Conservation (phyloP, 2,797 vertebrate species). For the Myripristis jacobus region DNA sequence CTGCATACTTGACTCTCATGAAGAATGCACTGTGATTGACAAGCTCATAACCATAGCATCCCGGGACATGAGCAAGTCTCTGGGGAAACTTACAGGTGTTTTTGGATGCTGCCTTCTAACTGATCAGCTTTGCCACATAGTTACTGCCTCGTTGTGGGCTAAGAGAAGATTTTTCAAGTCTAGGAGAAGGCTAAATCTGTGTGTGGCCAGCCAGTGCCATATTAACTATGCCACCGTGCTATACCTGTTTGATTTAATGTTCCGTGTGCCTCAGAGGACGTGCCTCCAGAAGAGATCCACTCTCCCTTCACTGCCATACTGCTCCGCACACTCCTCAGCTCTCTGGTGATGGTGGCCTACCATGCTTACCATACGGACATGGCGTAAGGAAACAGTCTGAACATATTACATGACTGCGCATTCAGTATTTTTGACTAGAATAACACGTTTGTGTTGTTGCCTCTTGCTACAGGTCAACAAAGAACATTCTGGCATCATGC, state of each 20-base stretch:
- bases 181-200: background rate
- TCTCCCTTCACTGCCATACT: constrained; percentile 84
- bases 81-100: no score
- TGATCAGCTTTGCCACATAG: no score
- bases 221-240: background rate
- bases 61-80: background rate
- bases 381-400: constrained; percentile 83
- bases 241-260: constrained; percentile 6
- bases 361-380: constrained; percentile 82
- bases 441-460: background rate
- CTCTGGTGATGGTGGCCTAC: constrained; percentile 85
- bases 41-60: no score
- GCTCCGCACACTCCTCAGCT: constrained; percentile 84
- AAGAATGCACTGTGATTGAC: background rate
- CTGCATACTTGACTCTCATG: no score
- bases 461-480: constrained; percentile 76
- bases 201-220: background rate
- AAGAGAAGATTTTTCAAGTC: no score
- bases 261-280: constrained; percentile 64
- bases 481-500: constrained; percentile 81
- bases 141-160: no score
- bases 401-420: no score
- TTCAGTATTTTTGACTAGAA: background rate
- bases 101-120: no score
- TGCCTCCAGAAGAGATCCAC: constrained; percentile 74